A percentile compares a stretch with the other conserved stretches of the same genome.
These are phyloP conservation scores for Troides oblongomaculatus DNA, from an alignment of 2,888 invertebrate species.

Conservation along the genomic window DNA sequence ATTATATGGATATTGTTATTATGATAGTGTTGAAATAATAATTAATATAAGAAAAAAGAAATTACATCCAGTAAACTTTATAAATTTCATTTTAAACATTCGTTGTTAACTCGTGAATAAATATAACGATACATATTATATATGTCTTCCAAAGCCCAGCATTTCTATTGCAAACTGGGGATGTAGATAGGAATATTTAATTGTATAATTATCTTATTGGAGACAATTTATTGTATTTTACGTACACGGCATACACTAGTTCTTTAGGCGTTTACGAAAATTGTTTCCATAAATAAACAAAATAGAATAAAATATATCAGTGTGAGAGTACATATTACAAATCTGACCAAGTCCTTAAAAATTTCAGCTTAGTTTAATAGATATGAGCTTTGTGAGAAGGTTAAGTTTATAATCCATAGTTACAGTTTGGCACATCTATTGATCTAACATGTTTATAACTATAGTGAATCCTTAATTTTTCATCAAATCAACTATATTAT, in stretches of 20 bases:
- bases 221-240: too few relatives aligned
- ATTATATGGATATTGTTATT: background rate
- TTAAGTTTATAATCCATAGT: background rate
- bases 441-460: background rate
- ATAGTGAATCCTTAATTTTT: background rate
- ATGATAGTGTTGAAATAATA: background rate
- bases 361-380: background rate
- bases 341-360: background rate
- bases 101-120: too few relatives aligned
- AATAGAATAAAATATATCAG: background rate
- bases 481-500: background rate
- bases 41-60: background rate
- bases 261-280: background rate
- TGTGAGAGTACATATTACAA: background rate
- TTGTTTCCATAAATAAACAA: background rate
- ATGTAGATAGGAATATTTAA: too few relatives aligned
- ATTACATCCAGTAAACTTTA: too few relatives aligned
- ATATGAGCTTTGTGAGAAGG: background rate
- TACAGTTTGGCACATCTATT: slow-evolving; percentile 1
- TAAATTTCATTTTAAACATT: too few relatives aligned
- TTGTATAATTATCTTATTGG: too few relatives aligned
- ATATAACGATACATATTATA: too few relatives aligned
- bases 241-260: background rate
- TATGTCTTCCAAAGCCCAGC: too few relatives aligned
- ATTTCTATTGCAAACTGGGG: too few relatives aligned